Percentiles rank a stretch among this genome's conserved stretches.
phyloP scores from a whole-genome alignment of 2,113 vertebrate genomes.

The Equus quagga region DNA sequence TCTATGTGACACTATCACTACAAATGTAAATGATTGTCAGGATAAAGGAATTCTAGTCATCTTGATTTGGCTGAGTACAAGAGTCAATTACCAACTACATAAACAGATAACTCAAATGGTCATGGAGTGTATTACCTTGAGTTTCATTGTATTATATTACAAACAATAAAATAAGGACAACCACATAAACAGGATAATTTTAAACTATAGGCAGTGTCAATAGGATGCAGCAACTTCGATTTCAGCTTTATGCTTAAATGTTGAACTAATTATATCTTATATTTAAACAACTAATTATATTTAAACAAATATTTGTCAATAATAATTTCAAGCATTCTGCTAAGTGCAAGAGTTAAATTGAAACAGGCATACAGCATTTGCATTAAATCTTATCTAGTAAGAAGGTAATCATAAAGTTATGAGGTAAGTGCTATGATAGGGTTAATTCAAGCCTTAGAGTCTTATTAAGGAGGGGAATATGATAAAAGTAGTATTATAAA shows the following conservation, averaged over 20 bases:
- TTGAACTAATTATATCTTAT: background rate
- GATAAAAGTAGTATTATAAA: background rate
- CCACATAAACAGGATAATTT: background rate
- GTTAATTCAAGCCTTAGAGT: background rate
- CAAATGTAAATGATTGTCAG: background rate
- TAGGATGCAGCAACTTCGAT: background rate
- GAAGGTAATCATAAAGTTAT: background rate
- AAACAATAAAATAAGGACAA: background rate
- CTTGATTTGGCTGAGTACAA: background rate
- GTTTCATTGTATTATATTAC: background rate
- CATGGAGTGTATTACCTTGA: no score
- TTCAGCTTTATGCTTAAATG: slow-evolving; percentile 8
- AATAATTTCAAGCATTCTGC: background rate
- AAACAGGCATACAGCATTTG: background rate
- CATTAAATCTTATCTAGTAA: background rate
- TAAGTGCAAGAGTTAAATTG: background rate
- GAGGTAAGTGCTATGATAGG: background rate
- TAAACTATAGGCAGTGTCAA: background rate
- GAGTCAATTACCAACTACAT: background rate
- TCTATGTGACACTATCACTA: background rate
- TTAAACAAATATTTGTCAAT: background rate
- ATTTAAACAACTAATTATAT: background rate
- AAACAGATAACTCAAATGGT: background rate
- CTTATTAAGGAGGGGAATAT: background rate
- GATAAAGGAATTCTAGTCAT: background rate